phyloP scores from a whole-genome alignment of 1,140 invertebrate genomes.

The Carcinoscorpius rotundicauda region DNA sequence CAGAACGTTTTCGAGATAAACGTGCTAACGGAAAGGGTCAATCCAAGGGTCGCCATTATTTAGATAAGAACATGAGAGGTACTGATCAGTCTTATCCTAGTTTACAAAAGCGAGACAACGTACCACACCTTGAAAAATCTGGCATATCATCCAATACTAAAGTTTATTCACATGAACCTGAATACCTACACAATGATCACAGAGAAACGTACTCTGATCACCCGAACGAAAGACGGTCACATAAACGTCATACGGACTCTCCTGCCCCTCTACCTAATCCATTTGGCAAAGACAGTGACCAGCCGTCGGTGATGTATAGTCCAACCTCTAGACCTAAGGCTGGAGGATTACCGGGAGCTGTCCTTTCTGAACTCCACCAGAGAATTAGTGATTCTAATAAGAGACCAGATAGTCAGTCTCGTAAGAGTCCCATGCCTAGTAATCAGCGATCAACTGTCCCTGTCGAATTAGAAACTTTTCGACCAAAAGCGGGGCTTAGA shows the following conservation, averaged over 20 bases:
- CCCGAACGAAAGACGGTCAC: too few species aligned
- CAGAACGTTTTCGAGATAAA: slow-evolving; percentile 8
- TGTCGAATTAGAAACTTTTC: slow-evolving; percentile 5
- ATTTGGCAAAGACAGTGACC: too few species aligned
- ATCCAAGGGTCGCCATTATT: slow-evolving; percentile 7
- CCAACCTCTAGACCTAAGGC: too few species aligned
- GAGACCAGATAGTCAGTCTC: background rate
- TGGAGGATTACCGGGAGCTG: slow-evolving; percentile 12
- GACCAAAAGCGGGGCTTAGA: background rate
- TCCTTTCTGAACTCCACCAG: slow-evolving; percentile 10
- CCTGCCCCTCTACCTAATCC: too few species aligned
- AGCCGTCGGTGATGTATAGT: too few species aligned
- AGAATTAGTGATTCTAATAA: slow-evolving; percentile 4
- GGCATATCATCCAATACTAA: too few species aligned
- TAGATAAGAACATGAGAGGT: slow-evolving; percentile 12
- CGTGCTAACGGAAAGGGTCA: background rate
- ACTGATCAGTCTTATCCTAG: too few species aligned
- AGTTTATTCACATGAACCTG: slow-evolving; percentile 3
- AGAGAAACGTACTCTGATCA: background rate
- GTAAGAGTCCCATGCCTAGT: slow-evolving; percentile 6
- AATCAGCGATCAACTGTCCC: slow-evolving; percentile 11
- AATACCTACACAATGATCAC: slow-evolving; percentile 10
- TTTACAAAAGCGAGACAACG: too few species aligned
- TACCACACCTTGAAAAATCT: too few species aligned
- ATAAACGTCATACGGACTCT: too few species aligned